phyloP scores from a whole-genome alignment of 2,888 invertebrate species.

The Drosophila neutralis region DNA sequence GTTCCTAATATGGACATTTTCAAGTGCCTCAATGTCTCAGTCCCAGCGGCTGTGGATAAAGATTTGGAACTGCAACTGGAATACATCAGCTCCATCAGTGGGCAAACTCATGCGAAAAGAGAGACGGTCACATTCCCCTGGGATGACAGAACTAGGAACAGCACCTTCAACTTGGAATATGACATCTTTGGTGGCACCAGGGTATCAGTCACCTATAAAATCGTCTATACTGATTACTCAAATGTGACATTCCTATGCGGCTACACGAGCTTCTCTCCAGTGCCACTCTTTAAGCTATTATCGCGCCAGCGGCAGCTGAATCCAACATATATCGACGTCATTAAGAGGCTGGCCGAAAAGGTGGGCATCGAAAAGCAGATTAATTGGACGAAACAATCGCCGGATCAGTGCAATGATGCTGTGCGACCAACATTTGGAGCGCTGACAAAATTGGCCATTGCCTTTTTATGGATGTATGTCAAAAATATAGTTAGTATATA shows the following conservation, averaged over 20 bases:
- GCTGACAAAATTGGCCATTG: background rate
- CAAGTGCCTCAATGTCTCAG: slow-evolving; percentile 48
- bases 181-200: background rate
- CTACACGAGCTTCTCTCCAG: slow-evolving; percentile 49
- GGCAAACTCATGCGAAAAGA: slow-evolving; percentile 25
- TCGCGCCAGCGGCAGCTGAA: slow-evolving; percentile 28
- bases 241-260: slow-evolving; percentile 57
- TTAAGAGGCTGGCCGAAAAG: slow-evolving; percentile 23
- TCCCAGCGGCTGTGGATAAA: slow-evolving; percentile 21
- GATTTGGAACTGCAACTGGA: slow-evolving; percentile 40
- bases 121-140: slow-evolving; percentile 60
- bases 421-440: background rate
- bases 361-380: slow-evolving; percentile 35
- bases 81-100: slow-evolving; percentile 56
- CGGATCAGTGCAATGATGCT: slow-evolving; percentile 48
- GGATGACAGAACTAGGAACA: slow-evolving; percentile 44
- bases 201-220: slow-evolving; percentile 53
- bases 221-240: slow-evolving; percentile 44
- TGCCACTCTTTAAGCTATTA: slow-evolving; percentile 60
- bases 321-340: background rate
- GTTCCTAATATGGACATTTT: slow-evolving; percentile 46
- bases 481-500: background rate
- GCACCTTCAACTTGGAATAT: slow-evolving; percentile 50
- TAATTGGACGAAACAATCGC: slow-evolving; percentile 50
- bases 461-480: background rate